These are phyloP conservation scores for Corythornis leucogaster DNA, from an alignment of 2,797 vertebrate species.

Conservation along the genomic window DNA sequence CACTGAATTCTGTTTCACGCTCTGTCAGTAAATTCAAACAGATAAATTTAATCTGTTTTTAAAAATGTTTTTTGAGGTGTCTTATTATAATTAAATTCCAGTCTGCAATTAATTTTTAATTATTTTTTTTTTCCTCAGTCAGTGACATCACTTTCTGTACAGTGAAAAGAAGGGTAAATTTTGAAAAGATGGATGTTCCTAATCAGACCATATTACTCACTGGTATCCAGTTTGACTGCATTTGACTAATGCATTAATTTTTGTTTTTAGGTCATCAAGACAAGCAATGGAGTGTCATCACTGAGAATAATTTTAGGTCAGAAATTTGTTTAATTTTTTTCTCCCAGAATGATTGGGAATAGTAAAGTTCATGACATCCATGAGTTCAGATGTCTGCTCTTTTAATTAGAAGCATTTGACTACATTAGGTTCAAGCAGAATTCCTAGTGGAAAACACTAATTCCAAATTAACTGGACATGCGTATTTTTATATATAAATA, in stretches of 20 bases:
- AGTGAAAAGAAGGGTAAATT: neutral
- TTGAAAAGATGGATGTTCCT: neutral
- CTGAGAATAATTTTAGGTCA: slow-evolving; percentile 34
- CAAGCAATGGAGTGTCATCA: slow-evolving; percentile 39
- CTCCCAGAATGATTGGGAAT: neutral
- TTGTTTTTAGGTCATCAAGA: slow-evolving; percentile 39
- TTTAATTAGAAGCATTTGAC: neutral
- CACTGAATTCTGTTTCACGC: neutral
- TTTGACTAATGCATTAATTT: slow-evolving; percentile 45
- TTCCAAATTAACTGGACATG: neutral
- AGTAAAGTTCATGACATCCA: neutral
- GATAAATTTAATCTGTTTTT: neutral
- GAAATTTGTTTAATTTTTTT: neutral
- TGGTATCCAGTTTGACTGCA: slow-evolving; percentile 15
- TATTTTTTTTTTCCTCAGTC: neutral
- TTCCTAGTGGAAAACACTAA: neutral
- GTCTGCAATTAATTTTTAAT: neutral
- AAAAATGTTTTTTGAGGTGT: neutral
- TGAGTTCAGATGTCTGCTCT: neutral
- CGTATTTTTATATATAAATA: neutral
- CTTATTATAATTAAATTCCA: neutral
- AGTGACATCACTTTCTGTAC: neutral
- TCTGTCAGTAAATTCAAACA: neutral
- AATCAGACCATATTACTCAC: neutral
- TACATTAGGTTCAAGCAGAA: neutral